Conservation (phyloP, 2,888 invertebrate species). For the Mesorhabditis spiculigera region DNA sequence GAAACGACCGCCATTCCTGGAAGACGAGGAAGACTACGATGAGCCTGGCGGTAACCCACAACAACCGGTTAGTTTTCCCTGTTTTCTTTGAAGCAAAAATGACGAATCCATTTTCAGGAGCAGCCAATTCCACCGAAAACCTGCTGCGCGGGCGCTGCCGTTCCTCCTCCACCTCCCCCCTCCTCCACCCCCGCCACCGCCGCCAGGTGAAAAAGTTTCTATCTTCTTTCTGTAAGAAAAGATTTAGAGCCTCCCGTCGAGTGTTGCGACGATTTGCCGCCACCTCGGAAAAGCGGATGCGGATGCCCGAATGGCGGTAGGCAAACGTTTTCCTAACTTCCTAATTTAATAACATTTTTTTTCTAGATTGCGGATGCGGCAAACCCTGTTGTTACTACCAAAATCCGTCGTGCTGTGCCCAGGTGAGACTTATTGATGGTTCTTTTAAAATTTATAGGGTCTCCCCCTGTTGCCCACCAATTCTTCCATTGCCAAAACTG, state of each 20-base stretch:
- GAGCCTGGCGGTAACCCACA: conserved; percentile 11
- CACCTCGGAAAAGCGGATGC: conserved; percentile 16
- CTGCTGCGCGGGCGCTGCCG: conserved; percentile 46
- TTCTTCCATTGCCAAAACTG: conserved; percentile 26
- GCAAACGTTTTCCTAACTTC: not conserved
- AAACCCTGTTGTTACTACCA: conserved; percentile 51
- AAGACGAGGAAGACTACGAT: conserved; percentile 37
- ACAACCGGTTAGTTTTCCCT: conserved; percentile 9
- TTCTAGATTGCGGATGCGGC: conserved; percentile 44
- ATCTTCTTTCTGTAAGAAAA: not conserved
- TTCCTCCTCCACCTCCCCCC: conserved; percentile 46
- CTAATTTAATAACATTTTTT: not conserved
- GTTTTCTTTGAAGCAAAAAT: not conserved
- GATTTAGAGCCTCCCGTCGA: conserved; percentile 41
- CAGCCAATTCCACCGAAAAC: conserved; percentile 44
- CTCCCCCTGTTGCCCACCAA: conserved; percentile 44
- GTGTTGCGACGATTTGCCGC: conserved; percentile 32
- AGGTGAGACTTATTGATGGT: conserved; percentile 9
- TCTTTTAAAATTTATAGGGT: not conserved
- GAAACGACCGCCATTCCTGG: conserved; percentile 43
- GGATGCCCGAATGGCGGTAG: conserved; percentile 32
- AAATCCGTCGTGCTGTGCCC: conserved; percentile 43
- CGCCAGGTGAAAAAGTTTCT: conserved; percentile 20
- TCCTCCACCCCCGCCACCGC: conserved; percentile 49
- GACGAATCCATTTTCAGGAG: conserved; percentile 15